Base-by-base conservation (phyloP, 2,113 vertebrate species). In the Eptatretus burgeri region DNA sequence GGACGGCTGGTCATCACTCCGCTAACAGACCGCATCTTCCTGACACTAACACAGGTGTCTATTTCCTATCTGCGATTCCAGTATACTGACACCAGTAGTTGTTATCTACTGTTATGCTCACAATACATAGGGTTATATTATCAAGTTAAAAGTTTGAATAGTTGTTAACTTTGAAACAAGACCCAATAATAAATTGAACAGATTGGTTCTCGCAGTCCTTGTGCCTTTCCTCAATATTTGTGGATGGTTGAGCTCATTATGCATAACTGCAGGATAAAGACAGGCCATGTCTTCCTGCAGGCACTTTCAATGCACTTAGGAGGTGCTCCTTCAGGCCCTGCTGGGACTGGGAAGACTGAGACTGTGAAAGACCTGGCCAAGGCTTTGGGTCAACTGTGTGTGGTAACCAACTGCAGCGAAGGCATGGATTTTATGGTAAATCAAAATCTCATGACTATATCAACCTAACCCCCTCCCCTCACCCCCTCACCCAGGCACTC, bases 271-370 rank as follows among this genome's bases (percentile, higher is more conserved):
- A 41, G 27, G 27, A n/a, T 41, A 41, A 41, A 7, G 27, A 41
- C 27, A 41, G 27, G 27, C 27, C 27, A 41, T 41, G 69, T 3
- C 69, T 66, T 66, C 4, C 65, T 13, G 66, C 68, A 98, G 91
- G 91, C 91, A 4, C 72, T 98, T 13, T 96, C 91, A 13, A 94
- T 98, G 91, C 87, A 78, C 69, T 71, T 98, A 73, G 91, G 89
- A 51, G 91, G 86, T 68, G 89, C 88, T 41, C 84, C 80, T 13
- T 83, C 85, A 9, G 89, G 91, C 51, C 91, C 91, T 2, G 83
- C 91, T n/a, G 89, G 91, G 5, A 96, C 89, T 1, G 91, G 91
- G 51, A 98, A 98, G 70, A 98, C 91, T 0, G 91, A 98, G 75
- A 87, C 91, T 64, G 91, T 80, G 63, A 98, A 98, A 74, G 91